phyloP scores from a whole-genome alignment of 2,113 vertebrate genomes.

The Catharus fuscescens region DNA sequence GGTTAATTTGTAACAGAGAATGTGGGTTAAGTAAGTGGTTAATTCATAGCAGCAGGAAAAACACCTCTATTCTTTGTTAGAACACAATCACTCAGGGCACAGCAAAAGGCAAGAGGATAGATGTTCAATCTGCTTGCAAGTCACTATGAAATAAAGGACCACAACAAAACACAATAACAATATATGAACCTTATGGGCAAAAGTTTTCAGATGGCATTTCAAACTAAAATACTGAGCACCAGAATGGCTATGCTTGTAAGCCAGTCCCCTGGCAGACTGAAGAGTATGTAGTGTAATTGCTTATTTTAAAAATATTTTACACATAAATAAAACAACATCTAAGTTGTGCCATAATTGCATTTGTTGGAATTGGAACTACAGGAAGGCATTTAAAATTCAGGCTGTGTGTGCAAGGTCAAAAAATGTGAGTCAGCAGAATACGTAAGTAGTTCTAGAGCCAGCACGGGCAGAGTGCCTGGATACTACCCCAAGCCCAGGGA shows the following conservation, averaged over 20 bases:
- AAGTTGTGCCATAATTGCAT: not conserved
- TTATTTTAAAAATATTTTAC: slow-evolving; percentile 10
- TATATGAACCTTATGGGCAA: slow-evolving; percentile 25
- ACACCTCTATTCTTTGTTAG: slow-evolving; percentile 58
- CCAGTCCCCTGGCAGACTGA: slow-evolving; percentile 58
- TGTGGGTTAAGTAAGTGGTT: not conserved
- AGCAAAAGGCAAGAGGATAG: slow-evolving; percentile 77
- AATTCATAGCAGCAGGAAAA: slow-evolving; percentile 49
- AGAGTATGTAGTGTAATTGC: not conserved
- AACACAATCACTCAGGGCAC: slow-evolving; percentile 73
- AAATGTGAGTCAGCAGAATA: not conserved
- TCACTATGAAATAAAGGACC: slow-evolving; percentile 44
- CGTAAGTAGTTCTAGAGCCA: not conserved
- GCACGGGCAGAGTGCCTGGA: not conserved
- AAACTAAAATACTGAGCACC: slow-evolving; percentile 65
- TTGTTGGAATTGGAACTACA: not conserved
- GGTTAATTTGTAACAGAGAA: slow-evolving; percentile 32
- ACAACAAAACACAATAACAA: not conserved
- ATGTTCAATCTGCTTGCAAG: slow-evolving; percentile 55
- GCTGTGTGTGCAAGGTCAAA: not conserved
- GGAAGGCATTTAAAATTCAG: slow-evolving; percentile 9
- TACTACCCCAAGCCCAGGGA: not conserved
- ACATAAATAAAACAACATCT: not conserved
- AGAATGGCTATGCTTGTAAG: slow-evolving; percentile 38
- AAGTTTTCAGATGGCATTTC: slow-evolving; percentile 56